Evolutionary conservation across 2,888 invertebrate species (phyloP), one percentile per base, ranked within the genome.

Genomic region (Busseola fusca): DNA sequence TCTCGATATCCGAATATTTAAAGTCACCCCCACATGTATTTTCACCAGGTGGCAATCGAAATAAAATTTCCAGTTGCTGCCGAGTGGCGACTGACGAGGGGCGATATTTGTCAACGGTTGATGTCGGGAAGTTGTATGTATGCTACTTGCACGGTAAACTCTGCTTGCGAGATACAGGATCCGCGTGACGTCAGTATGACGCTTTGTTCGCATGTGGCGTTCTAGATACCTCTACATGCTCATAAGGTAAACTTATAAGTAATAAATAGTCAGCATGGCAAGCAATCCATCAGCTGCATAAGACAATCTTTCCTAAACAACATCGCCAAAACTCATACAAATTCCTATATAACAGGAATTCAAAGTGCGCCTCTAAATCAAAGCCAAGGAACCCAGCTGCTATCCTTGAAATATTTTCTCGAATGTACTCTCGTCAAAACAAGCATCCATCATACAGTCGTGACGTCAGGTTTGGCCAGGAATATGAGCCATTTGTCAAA

Each of bases 401-500:
- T 70, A 66, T 56, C 81, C 81, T 76, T 81, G 81, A 70, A 78
- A 78, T 77, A 48, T 70, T 63, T 74, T 71, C 69, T 45, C 21
- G 25, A 34, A 21, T 69, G 42, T 70, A 69, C 37, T 64, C 70
- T 67, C 56, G 57, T 79, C 78, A 81, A 72, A 79, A 82, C 73
- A 79, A 58, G 56, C 30, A 81, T 77, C 56, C 42, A 66, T 77
- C 81, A 79, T 77, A 48, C 34, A 57, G 25, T 12, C 14, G 14
- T 72, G 73, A 81, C 82, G 81, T 81, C 40, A 58, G 34, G 12
- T 30, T 21, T 48, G 37, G 66, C 72, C 72, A 81, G 52, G 81
- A 72, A 81, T 78, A 78, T 63, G 21, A 68, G 57, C 40, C 60
- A 78, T 78, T 78, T 78, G 78, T 78, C 78, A 77, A 80, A 76